phyloP scores from a whole-genome alignment of 2,888 invertebrate genomes.

The Polylopha cassiicola region DNA sequence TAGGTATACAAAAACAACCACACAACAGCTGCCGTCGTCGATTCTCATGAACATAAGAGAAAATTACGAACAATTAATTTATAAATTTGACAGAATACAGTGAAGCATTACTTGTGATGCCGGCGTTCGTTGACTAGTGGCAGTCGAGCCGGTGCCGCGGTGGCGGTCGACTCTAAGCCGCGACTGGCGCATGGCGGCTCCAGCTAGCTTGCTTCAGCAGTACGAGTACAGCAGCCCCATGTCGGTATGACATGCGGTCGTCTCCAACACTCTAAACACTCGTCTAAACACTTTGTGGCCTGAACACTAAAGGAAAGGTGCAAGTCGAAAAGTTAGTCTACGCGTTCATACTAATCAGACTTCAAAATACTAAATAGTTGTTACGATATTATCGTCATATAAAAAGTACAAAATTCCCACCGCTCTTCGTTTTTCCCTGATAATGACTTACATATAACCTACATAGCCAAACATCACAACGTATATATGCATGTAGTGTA shows the following conservation, averaged over 20 bases:
- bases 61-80: conserved; percentile 1
- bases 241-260: conserved; percentile 37
- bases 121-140: conserved; percentile 69
- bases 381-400: conserved; percentile 19
- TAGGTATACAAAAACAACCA: conserved; percentile 41
- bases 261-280: conserved; percentile 29
- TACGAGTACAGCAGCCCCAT: conserved; percentile 5
- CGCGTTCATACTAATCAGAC: conserved; percentile 51
- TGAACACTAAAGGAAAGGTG: conserved; percentile 26
- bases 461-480: conserved; percentile 70
- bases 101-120: conserved; percentile 52
- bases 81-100: conserved; percentile 24
- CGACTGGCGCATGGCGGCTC: conserved; percentile 34
- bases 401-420: conserved; percentile 48
- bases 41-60: conserved; percentile 33
- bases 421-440: conserved; percentile 46
- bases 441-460: conserved; percentile 63
- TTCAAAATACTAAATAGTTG: conserved; percentile 28
- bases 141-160: conserved; percentile 58
- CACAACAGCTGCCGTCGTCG: conserved; percentile 49
- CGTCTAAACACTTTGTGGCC: conserved; percentile 62
- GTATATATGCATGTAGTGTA: conserved; percentile 40
- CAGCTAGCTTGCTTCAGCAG: conserved; percentile 11
- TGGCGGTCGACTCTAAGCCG: conserved; percentile 48
- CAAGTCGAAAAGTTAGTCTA: conserved; percentile 31